These are phyloP conservation scores for Sycobia sp. DNA, from an alignment of 1,140 invertebrate species.

Conservation along the genomic window DNA sequence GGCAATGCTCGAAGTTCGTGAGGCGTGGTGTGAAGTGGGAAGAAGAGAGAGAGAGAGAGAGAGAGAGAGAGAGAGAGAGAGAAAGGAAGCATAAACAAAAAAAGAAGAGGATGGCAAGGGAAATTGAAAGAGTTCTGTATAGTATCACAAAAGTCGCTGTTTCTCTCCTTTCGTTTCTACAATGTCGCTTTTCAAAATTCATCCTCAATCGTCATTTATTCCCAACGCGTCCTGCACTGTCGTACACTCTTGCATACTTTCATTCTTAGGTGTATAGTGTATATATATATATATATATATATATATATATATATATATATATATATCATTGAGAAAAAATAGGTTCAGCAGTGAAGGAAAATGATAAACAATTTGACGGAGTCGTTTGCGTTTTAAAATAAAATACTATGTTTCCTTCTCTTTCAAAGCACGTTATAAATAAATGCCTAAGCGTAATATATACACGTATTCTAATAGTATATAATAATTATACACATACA, in stretches of 20 bases:
- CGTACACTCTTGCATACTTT: too few species aligned
- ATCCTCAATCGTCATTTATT: slow-evolving; percentile 32
- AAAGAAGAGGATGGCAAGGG: slow-evolving; percentile 35
- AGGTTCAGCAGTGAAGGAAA: too few species aligned
- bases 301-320: too few species aligned
- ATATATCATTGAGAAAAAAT: too few species aligned
- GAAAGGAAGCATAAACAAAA: slow-evolving; percentile 19
- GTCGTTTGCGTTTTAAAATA: slow-evolving; percentile 48
- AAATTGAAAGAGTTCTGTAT: slow-evolving; percentile 41
- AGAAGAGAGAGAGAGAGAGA: too few species aligned
- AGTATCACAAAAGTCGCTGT: slow-evolving; percentile 58
- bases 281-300: too few species aligned
- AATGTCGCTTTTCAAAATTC: slow-evolving; percentile 20
- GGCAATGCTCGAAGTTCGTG: too few species aligned
- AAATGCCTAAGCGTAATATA: slow-evolving; percentile 60
- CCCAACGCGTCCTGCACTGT: background rate
- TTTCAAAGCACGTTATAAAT: slow-evolving; percentile 59
- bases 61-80: too few species aligned
- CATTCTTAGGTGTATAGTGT: too few species aligned
- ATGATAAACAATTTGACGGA: slow-evolving; percentile 11
- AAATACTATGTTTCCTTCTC: slow-evolving; percentile 56
- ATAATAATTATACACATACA: background rate
- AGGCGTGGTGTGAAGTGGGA: too few species aligned
- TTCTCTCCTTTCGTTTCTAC: slow-evolving; percentile 35
- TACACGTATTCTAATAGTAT: slow-evolving; percentile 49